Percentiles rank a stretch among this genome's conserved stretches.
Evolutionary conservation across 1,140 invertebrate genomes (phyloP).

Genomic region (Proctacanthus coquilletti): DNA sequence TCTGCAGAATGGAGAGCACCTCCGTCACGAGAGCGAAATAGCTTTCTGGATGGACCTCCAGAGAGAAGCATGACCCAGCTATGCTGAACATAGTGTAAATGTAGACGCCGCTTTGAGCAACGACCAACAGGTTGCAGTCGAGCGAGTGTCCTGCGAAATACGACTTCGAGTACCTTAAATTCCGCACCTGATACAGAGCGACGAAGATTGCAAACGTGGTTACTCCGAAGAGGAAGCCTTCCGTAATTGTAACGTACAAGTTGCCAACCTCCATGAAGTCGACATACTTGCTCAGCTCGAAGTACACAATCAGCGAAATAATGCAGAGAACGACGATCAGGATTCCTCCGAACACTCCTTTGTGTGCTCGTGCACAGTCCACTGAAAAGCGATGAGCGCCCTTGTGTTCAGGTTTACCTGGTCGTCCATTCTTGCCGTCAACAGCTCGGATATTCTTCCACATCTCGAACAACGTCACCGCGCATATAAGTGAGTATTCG

Average conservation of each 20-base stretch:
- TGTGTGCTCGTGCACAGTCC: constrained; percentile 76
- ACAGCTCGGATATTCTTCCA: constrained; percentile 49
- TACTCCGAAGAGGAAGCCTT: constrained; percentile 51
- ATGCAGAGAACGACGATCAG: constrained; percentile 71
- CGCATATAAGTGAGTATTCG: constrained; percentile 70
- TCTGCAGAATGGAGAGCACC: constrained; percentile 46
- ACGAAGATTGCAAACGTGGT: constrained; percentile 35
- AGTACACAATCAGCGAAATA: constrained; percentile 80
- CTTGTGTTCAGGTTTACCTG: constrained; percentile 21
- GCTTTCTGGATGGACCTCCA: constrained; percentile 36
- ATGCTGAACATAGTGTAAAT: constrained; percentile 78
- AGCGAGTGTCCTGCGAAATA: constrained; percentile 50
- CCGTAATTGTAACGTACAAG: constrained; percentile 59
- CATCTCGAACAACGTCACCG: constrained; percentile 72
- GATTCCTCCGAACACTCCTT: constrained; percentile 73
- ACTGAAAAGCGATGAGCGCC: constrained; percentile 63
- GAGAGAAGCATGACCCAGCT: constrained; percentile 60
- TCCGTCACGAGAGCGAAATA: constrained; percentile 40
- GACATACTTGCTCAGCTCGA: constrained; percentile 60
- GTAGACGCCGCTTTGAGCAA: constrained; percentile 77
- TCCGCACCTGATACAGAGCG: constrained; percentile 46
- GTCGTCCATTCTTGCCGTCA: constrained; percentile 20
- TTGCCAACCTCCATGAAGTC: constrained; percentile 49
- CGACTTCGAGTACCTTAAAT: constrained; percentile 35
- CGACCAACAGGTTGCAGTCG: constrained; percentile 69